Conservation (phyloP, 1,140 invertebrate genomes). For the Aleiodes sp. region DNA sequence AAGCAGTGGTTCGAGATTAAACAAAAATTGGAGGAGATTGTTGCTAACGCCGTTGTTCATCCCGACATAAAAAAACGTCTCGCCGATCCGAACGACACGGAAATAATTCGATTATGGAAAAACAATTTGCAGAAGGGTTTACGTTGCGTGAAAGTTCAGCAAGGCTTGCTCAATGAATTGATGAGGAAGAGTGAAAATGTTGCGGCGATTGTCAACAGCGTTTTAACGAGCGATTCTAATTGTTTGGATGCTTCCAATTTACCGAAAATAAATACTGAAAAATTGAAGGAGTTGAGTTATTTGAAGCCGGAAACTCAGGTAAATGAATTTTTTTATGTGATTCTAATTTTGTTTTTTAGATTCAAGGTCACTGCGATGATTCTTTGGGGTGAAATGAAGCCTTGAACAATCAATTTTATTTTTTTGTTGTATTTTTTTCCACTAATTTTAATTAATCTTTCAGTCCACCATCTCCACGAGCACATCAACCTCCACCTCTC, state of each 20-base stretch:
- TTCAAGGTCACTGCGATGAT: not conserved
- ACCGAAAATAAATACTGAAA: slow-evolving; percentile 37
- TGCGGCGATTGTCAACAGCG: slow-evolving; percentile 40
- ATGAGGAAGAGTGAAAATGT: slow-evolving; percentile 35
- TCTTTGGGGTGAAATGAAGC: not conserved
- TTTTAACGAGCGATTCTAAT: slow-evolving; percentile 38
- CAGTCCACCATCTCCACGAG: not conserved
- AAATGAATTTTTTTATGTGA: slow-evolving; percentile 1
- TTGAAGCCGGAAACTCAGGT: slow-evolving; percentile 48
- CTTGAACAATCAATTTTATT: not conserved
- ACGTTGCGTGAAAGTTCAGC: slow-evolving; percentile 34
- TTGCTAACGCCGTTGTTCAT: slow-evolving; percentile 40
- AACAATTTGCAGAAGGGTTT: slow-evolving; percentile 33
- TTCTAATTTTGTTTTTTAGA: not conserved
- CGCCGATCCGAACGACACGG: slow-evolving; percentile 40
- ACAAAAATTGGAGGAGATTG: slow-evolving; percentile 35
- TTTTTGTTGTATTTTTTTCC: too few species aligned
- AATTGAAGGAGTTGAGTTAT: slow-evolving; percentile 40
- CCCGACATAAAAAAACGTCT: slow-evolving; percentile 44
- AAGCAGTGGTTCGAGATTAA: slow-evolving; percentile 43
- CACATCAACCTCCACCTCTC: not conserved
- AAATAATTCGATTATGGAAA: slow-evolving; percentile 50
- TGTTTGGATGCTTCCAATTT: slow-evolving; percentile 43
- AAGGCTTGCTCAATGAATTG: slow-evolving; percentile 35
- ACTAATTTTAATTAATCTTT: too few species aligned